phyloP scores from a whole-genome alignment of 2,888 invertebrate genomes.

The Labia minor region DNA sequence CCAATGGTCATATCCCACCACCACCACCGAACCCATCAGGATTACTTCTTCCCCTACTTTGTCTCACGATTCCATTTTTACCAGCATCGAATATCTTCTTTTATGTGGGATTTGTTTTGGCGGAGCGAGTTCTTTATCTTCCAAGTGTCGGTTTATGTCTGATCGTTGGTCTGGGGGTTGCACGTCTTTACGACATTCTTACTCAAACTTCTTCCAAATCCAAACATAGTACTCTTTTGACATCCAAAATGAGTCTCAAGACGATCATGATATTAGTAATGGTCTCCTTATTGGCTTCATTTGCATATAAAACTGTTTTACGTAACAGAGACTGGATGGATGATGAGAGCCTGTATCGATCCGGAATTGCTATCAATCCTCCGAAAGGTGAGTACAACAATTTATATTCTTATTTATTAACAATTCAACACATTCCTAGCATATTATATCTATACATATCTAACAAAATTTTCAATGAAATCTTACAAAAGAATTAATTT shows the following conservation, averaged over 20 bases:
- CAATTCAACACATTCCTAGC: too few relatives aligned
- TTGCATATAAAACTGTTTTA: slow-evolving; percentile 59
- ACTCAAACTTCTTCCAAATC: slow-evolving; percentile 30
- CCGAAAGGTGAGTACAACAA: slow-evolving; percentile 75
- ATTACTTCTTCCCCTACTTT: slow-evolving; percentile 48
- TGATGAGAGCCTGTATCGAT: slow-evolving; percentile 84
- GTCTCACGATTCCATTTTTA: slow-evolving; percentile 83
- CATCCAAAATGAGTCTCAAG: slow-evolving; percentile 21
- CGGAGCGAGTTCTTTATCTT: slow-evolving; percentile 89
- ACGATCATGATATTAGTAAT: slow-evolving; percentile 39
- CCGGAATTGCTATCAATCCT: slow-evolving; percentile 85
- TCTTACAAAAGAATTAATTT: too few relatives aligned
- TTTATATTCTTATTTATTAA: not conserved
- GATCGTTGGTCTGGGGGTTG: slow-evolving; percentile 53
- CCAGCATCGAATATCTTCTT: slow-evolving; percentile 94
- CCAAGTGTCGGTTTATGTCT: slow-evolving; percentile 93
- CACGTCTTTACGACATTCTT: slow-evolving; percentile 34
- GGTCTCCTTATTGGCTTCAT: slow-evolving; percentile 52
- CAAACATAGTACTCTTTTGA: slow-evolving; percentile 30
- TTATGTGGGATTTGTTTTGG: slow-evolving; percentile 97
- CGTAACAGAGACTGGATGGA: slow-evolving; percentile 86
- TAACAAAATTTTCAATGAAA: too few relatives aligned
- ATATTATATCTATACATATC: too few relatives aligned
- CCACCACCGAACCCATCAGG: slow-evolving; percentile 37
- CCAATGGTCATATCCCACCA: not conserved